phyloP scores from a whole-genome alignment of 2,888 invertebrate genomes.

The Mythimna ferrago region DNA sequence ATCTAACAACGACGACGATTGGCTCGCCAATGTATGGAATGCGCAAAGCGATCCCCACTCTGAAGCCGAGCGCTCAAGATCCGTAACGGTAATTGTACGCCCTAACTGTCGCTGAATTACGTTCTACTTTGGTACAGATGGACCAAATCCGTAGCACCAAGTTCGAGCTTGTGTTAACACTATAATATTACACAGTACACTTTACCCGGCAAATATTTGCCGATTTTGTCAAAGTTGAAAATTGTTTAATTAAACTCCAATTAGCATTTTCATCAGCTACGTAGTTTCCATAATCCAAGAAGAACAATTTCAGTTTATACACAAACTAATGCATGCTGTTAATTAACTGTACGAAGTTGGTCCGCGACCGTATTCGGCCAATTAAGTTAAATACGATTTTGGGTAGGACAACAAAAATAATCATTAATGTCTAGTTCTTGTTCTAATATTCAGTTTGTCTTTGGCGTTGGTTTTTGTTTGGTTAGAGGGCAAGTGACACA shows the following conservation, averaged over 20 bases:
- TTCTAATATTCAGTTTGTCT: slow-evolving; percentile 31
- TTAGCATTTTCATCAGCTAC: slow-evolving; percentile 40
- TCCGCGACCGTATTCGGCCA: slow-evolving; percentile 55
- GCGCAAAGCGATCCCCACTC: too few species aligned
- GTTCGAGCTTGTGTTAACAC: too few species aligned
- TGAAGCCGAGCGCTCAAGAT: too few species aligned
- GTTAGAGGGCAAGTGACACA: slow-evolving; percentile 12
- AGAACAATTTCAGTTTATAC: slow-evolving; percentile 52
- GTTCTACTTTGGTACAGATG: too few species aligned
- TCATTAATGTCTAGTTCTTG: slow-evolving; percentile 25
- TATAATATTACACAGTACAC: not conserved
- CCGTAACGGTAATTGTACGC: too few species aligned
- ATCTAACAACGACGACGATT: too few species aligned
- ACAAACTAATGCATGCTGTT: slow-evolving; percentile 59
- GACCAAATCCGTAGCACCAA: too few species aligned
- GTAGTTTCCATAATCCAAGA: slow-evolving; percentile 40
- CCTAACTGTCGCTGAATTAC: too few species aligned
- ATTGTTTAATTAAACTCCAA: slow-evolving; percentile 45
- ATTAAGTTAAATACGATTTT: slow-evolving; percentile 63
- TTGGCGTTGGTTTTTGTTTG: slow-evolving; percentile 30
- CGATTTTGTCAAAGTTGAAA: slow-evolving; percentile 12
- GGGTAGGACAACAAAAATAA: slow-evolving; percentile 46
- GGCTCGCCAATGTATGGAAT: too few species aligned
- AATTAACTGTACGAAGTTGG: slow-evolving; percentile 61
- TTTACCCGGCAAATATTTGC: not conserved